Evolutionary conservation across 2,797 vertebrate species (phyloP), one percentile per base, ranked within the genome.

Genomic region (Fringilla coelebs): DNA sequence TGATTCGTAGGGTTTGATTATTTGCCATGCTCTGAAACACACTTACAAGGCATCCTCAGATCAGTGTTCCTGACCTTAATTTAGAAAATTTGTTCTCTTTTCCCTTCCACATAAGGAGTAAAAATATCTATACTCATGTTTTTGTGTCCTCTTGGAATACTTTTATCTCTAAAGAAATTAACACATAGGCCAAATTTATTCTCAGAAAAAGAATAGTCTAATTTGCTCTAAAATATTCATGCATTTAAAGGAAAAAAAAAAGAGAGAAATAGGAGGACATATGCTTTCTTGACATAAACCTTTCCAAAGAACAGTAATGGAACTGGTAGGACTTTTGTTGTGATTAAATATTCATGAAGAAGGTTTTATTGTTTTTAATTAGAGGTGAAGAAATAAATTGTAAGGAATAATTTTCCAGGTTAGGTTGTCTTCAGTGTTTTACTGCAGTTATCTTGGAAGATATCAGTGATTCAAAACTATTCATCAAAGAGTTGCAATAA

Each of bases 361-460:
- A 66, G 12, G 2, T 81, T 93, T 94, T 89, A 82, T 73, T 36
- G 70, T 18, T 86, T 77, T 93, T 93, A 93, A 94, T 86, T 86
- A 84, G 55, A 66, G 9, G 40, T 40, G 14, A 68, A 38, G 68
- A 84, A 90, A 86, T 68, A 90, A 84, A 91, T 65, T 66, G 5
- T 62, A 90, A n/a, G 11, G 46, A 55, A 49, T 49, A 61, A 83
- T 75, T 88, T 85, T 70, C 51, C 58, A 75, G 13, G 57, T 88
- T 26, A 52, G 13, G 21, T 65, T 93, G 17, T 45, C 38, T 78
- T 43, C 7, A 54, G 77, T 83, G 72, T 77, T 61, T 61, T 40
- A 17, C 17, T 68, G 21, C 15, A 52, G 18, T 68, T 93, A 68
- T 51, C 16, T 70, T 38, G 38, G 31, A 81, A 62, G 63, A 20